Evolutionary conservation across 2,888 invertebrate genomes (phyloP).

Genomic region (Pharmacophagus antenor): DNA sequence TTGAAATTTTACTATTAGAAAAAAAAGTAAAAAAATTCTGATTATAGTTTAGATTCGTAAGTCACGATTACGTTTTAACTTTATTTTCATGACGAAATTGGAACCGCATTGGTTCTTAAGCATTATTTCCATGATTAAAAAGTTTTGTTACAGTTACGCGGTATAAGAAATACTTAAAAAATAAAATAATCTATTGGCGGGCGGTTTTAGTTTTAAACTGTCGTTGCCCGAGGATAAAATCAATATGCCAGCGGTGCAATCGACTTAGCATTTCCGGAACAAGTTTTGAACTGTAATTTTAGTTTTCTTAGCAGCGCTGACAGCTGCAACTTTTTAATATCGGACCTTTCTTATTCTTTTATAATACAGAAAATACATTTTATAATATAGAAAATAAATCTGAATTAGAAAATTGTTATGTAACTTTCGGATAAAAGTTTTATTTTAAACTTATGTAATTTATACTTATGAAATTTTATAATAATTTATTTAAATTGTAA

Average conservation of each 20-base stretch:
- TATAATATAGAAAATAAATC: not conserved
- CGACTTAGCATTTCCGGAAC: slow-evolving; percentile 29
- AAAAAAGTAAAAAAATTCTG: no score
- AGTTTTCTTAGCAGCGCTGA: slow-evolving; percentile 27
- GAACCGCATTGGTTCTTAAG: no score
- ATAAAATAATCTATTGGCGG: slow-evolving; percentile 16
- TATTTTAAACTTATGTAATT: no score
- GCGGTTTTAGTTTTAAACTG: slow-evolving; percentile 22
- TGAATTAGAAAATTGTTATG: not conserved
- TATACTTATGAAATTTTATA: no score
- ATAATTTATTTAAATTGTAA: no score
- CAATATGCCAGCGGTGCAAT: slow-evolving; percentile 28
- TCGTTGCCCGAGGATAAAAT: slow-evolving; percentile 24
- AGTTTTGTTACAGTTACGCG: not conserved
- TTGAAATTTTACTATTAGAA: no score
- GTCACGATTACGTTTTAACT: no score
- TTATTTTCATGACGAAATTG: no score
- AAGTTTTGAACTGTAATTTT: slow-evolving; percentile 31
- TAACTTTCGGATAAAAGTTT: no score
- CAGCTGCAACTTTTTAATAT: slow-evolving; percentile 24
- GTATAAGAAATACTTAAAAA: slow-evolving; percentile 12
- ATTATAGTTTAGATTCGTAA: no score
- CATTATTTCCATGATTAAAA: not conserved
- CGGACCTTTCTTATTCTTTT: not conserved
- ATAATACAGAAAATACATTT: not conserved